Percentiles rank a stretch among this genome's conserved stretches.
These are phyloP conservation scores for Calephelis perditalis DNA, from an alignment of 2,888 invertebrate species.

Conservation along the genomic window DNA sequence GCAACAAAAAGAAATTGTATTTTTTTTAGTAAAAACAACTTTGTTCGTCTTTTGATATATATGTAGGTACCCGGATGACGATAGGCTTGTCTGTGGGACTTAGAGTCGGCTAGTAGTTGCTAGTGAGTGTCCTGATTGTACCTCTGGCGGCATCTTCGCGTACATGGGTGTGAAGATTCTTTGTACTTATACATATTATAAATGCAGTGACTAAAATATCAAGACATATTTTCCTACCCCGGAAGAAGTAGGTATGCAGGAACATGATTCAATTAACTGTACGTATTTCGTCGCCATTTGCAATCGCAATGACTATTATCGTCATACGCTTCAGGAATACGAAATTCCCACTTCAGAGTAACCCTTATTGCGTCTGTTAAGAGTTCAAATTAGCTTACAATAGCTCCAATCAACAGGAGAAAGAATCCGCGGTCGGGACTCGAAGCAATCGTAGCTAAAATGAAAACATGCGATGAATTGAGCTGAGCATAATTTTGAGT, in stretches of 20 bases:
- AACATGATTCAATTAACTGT: background rate
- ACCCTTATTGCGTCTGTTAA: constrained; percentile 33
- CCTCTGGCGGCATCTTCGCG: too few relatives aligned
- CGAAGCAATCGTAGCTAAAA: constrained; percentile 53
- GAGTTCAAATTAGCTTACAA: constrained; percentile 38
- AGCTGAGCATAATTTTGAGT: constrained; percentile 63
- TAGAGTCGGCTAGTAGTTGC: too few relatives aligned
- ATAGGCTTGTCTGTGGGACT: too few relatives aligned
- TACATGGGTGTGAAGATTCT: too few relatives aligned
- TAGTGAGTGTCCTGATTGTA: too few relatives aligned
- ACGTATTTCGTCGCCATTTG: constrained; percentile 54
- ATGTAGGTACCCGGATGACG: too few relatives aligned
- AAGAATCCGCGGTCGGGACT: constrained; percentile 58
- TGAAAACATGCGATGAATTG: constrained; percentile 56
- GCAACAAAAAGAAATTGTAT: too few relatives aligned
- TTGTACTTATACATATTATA: too few relatives aligned
- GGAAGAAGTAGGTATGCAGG: background rate
- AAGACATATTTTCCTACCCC: background rate
- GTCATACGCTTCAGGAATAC: constrained; percentile 36
- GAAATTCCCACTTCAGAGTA: constrained; percentile 18
- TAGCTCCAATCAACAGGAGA: constrained; percentile 27
- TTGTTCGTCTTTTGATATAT: too few relatives aligned
- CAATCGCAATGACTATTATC: constrained; percentile 62
- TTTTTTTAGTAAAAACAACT: too few relatives aligned
- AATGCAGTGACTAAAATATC: too few relatives aligned